Evolutionary conservation across 2,888 invertebrate genomes (phyloP), one percentile per base, ranked within the genome.

Genomic region (Desoria tigrina): DNA sequence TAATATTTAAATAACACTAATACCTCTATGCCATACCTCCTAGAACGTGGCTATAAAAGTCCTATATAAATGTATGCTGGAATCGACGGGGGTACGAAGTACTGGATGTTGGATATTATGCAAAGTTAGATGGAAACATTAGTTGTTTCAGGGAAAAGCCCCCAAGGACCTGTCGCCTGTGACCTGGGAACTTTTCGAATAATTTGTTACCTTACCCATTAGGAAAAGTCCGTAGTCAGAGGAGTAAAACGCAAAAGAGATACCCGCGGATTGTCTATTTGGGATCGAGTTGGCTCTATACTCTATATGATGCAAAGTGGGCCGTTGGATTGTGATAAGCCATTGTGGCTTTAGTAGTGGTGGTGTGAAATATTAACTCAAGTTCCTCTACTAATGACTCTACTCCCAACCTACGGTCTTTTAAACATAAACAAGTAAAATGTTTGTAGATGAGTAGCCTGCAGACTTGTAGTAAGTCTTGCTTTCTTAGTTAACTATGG

Each of bases 141-240:
- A 57, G 18, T 42, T 23, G 3, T 9, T 4, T 21, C 23, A 32
- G 6, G 7, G 49, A 27, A 58, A 27, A 23, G 3, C 58, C 58
- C 58, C 28, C 27, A 54, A 58, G 45, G 58, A 58, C 49, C 42
- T 58, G 58, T 58, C 58, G 58, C 58, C 39, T 39, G n/a, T 42
- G 58, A 58, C 28, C 58, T 54, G 37, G 21, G 32, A 54, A 27
- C 54, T 32, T 27, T n/a, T 32, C 18, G 32, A 45, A 28, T 58
- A 58, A 58, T 58, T 58, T 58, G 58, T 45, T 58, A 49, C 26
- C 58, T 58, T 58, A n/a, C 45, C 21, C 4, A 11, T 18, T 45
- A 39, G 39, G n/a, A n/a, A n/a, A n/a, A n/a, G n/a, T n/a, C 32
- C 32, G 11, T 32, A 32, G 4, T 11, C 32, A 32, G n/a, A n/a